Conservation (phyloP, 23 tunicate genomes). For the Botrylloides violaceus region DNA sequence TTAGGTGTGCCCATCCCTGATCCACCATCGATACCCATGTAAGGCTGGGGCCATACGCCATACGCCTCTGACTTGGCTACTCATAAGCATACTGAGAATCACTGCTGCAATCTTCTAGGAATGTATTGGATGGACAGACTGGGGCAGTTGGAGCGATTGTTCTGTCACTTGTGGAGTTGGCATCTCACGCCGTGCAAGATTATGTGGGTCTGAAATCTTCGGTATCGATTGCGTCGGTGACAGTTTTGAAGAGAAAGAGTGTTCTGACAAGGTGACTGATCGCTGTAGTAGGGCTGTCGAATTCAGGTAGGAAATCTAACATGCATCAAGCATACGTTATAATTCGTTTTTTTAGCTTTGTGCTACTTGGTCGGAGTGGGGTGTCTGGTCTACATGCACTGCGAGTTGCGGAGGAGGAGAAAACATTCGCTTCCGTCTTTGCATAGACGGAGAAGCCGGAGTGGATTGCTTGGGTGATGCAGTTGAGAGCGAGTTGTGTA, state of each 20-base stretch:
- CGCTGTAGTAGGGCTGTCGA: too few species aligned
- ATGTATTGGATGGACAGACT: constrained; percentile 57
- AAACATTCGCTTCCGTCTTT: constrained; percentile 19
- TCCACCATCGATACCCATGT: too few species aligned
- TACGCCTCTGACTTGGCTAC: too few species aligned
- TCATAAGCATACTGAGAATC: too few species aligned
- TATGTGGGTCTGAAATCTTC: constrained; percentile 27
- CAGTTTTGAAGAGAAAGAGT: constrained; percentile 5
- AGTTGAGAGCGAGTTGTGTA: constrained; percentile 12
- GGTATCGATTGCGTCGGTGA: constrained; percentile 30
- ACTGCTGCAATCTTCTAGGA: constrained; percentile 13
- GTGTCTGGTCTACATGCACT: constrained; percentile 31
- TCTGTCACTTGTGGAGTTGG: constrained; percentile 59
- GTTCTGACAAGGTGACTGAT: neutral
- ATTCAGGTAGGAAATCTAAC: too few species aligned
- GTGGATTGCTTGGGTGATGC: constrained; percentile 36
- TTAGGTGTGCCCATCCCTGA: too few species aligned
- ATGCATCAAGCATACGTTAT: too few species aligned
- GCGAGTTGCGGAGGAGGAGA: constrained; percentile 45
- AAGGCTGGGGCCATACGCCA: too few species aligned
- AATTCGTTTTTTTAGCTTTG: constrained; percentile 26
- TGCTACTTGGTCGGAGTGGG: constrained; percentile 52
- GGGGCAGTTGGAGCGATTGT: constrained; percentile 64
- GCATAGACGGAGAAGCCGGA: constrained; percentile 41
- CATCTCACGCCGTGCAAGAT: constrained; percentile 11